Base-by-base conservation (phyloP, 1,140 invertebrate species). In the Ceratosolen fusciceps region DNA sequence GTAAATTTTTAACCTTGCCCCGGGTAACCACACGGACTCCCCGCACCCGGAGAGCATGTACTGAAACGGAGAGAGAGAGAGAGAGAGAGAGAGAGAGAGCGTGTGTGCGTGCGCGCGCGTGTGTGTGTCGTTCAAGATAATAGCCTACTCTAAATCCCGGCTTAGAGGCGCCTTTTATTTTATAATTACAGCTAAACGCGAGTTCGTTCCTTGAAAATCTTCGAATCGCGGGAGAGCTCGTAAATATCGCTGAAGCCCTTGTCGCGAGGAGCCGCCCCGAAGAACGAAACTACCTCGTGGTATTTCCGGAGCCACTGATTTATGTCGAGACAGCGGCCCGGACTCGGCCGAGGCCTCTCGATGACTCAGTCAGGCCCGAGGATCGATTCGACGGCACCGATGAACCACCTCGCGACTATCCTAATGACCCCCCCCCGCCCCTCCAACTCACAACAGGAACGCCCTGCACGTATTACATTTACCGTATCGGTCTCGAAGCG, bases 111-210 rank as follows among this genome's bases (percentile, higher is more conserved):
- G n/a, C n/a, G n/a, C n/a, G n/a, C n/a, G n/a, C n/a, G n/a, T n/a
- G n/a, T n/a, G n/a, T n/a, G n/a, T n/a, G 21, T 52, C 72, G 72
- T 68, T 67, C 21, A 54, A 47, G 81, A 83, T 83, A 80, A 80
- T 82, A 81, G 79, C 77, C 80, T 58, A 81, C 81, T 74, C 79
- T 83, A 83, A 84, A 84, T 82, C 81, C 79, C 80, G 29, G 3
- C 31, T 60, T 24, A 1, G n/a, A 1, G 62, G 9, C 49, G 24
- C 34, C 62, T n/a, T 62, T 74, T 67, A 67, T 74, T 79, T 79
- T 31, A 74, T 74, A 79, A 79, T 79, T 79, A 79, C 49, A 34
- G 54, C 34, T 70, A 79, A 74, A 39, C 49, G 70, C 68, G 43
- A 43, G 26, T 67, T 67, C 54, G 54, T 78, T 72, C 65, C 39